Conservation (phyloP, 2,113 vertebrate species). For the Dermatemys mawii region DNA sequence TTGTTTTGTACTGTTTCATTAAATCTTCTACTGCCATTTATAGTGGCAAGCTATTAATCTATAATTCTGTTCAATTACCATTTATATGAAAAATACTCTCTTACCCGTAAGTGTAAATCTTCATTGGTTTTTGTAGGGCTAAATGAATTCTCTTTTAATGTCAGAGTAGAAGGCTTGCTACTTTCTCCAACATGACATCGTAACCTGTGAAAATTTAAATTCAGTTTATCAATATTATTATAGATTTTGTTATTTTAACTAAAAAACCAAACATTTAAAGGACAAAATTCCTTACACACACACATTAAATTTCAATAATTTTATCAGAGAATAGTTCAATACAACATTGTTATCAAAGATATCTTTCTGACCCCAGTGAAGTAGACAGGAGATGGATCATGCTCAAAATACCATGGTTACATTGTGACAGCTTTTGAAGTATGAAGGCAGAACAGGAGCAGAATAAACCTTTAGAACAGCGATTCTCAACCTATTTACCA, state of each 20-base stretch:
- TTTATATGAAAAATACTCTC: not conserved
- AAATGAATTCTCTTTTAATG: constrained; percentile 75
- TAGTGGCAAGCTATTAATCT: not conserved
- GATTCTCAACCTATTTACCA: too few relatives aligned
- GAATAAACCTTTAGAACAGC: not conserved
- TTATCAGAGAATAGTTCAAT: not conserved
- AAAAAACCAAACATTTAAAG: not conserved
- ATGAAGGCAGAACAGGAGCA: not conserved
- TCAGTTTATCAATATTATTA: not conserved
- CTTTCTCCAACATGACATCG: constrained; percentile 90
- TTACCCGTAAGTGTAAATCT: constrained; percentile 87
- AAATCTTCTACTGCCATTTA: not conserved
- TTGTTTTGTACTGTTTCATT: not conserved
- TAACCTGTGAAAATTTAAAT: constrained; percentile 79
- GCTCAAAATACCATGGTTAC: not conserved
- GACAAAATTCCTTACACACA: not conserved
- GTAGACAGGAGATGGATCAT: not conserved
- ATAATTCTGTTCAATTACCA: not conserved
- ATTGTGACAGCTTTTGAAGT: not conserved
- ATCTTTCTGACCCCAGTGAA: not conserved
- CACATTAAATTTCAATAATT: not conserved
- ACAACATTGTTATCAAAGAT: not conserved
- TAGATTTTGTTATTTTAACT: not conserved
- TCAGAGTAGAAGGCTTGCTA: constrained; percentile 78
- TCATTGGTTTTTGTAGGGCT: constrained; percentile 78